These are phyloP conservation scores for Drosophila leontia DNA, from an alignment of 1,140 invertebrate genomes.

Conservation along the genomic window DNA sequence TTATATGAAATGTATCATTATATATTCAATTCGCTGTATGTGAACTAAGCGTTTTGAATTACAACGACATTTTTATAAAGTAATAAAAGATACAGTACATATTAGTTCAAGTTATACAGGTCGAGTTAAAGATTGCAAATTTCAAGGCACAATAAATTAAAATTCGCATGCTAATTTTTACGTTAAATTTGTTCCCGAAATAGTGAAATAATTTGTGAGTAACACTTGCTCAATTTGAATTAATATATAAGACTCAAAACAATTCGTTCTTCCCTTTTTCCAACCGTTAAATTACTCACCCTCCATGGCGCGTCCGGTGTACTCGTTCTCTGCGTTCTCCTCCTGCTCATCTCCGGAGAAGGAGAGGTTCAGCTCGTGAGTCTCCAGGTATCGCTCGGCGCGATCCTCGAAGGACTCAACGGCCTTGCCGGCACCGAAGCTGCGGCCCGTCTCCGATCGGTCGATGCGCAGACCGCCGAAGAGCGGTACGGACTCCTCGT, in stretches of 20 bases:
- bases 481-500: slow-evolving; percentile 77
- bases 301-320: slow-evolving; percentile 78
- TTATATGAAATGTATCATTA: no score
- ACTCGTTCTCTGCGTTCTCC: slow-evolving; percentile 75
- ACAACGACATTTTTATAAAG: neutral
- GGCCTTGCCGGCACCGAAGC: slow-evolving; percentile 66
- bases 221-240: no score
- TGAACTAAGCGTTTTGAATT: neutral
- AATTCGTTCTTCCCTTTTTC: no score
- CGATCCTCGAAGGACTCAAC: slow-evolving; percentile 84
- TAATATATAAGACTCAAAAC: no score
- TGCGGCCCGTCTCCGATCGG: slow-evolving; percentile 69
- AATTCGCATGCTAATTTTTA: no score
- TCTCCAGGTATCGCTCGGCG: slow-evolving; percentile 84
- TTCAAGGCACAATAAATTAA: no score
- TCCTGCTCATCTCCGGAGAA: slow-evolving; percentile 77
- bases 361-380: slow-evolving; percentile 84
- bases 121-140: no score
- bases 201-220: no score
- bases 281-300: slow-evolving; percentile 54
- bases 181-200: no score
- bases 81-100: no score
- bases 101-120: no score
- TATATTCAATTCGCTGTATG: neutral
- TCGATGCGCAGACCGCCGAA: slow-evolving; percentile 83